phyloP scores from a whole-genome alignment of 2,888 invertebrate species.

The Agapostemon virescens region DNA sequence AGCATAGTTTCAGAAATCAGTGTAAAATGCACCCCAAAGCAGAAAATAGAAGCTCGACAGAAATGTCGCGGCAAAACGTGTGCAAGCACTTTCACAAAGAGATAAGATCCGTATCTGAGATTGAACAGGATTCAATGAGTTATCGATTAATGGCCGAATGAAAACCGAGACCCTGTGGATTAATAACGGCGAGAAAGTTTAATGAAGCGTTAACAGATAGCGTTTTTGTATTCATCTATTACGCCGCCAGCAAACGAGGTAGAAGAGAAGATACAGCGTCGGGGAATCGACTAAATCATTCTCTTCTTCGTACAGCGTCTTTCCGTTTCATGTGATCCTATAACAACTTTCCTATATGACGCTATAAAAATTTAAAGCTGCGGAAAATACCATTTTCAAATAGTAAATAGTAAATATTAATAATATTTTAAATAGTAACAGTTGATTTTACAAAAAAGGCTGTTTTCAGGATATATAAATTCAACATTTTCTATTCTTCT shows the following conservation, averaged over 20 bases:
- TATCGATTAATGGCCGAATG: slow-evolving; percentile 19
- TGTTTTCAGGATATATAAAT: too few species aligned
- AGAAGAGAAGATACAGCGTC: slow-evolving; percentile 44
- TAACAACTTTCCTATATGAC: background rate
- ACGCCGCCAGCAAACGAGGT: slow-evolving; percentile 30
- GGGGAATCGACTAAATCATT: slow-evolving; percentile 24
- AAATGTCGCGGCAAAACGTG: background rate
- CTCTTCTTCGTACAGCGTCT: background rate
- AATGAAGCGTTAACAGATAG: slow-evolving; percentile 45
- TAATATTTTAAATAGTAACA: too few species aligned
- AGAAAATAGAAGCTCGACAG: background rate
- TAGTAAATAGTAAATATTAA: too few species aligned
- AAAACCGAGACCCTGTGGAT: slow-evolving; percentile 21
- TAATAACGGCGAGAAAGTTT: slow-evolving; percentile 22
- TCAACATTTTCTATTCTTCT: too few species aligned
- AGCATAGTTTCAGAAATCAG: background rate
- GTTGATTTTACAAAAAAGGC: too few species aligned
- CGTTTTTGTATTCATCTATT: slow-evolving; percentile 42
- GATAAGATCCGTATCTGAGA: slow-evolving; percentile 14
- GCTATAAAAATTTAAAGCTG: background rate
- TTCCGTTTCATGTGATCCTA: slow-evolving; percentile 2
- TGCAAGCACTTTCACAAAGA: background rate
- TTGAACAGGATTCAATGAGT: background rate
- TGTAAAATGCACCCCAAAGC: background rate
- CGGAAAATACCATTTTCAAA: too few species aligned